Evolutionary conservation across 2,797 vertebrate species (phyloP).

Genomic region (Scomberomorus guttatus): DNA sequence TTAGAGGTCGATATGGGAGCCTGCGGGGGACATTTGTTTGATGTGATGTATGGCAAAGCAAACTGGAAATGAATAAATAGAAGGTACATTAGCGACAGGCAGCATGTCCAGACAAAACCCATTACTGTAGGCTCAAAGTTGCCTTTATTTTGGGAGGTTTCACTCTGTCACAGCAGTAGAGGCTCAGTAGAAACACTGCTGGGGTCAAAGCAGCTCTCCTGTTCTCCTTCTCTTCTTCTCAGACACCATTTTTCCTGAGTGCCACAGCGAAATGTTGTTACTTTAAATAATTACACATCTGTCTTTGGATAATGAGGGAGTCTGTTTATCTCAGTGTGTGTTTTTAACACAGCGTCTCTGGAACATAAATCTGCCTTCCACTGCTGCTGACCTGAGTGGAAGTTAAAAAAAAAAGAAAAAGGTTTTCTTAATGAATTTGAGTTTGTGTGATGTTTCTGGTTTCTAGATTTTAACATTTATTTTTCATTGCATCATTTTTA

Average conservation of each 20-base stretch:
- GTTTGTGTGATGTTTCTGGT: not conserved
- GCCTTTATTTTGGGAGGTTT: conserved; percentile 10
- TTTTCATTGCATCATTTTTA: too few species aligned
- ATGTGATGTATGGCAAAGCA: conserved; percentile 59
- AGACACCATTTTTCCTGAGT: too few species aligned
- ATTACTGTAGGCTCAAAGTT: conserved; percentile 31
- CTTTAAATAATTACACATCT: conserved; percentile 29
- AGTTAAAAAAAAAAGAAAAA: not conserved
- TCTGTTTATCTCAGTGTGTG: not conserved
- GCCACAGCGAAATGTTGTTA: not conserved
- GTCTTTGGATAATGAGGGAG: conserved; percentile 23
- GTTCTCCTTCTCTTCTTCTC: not conserved
- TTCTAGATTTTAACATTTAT: not conserved
- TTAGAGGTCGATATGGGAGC: conserved; percentile 76
- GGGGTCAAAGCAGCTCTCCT: too few species aligned
- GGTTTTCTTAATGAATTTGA: not conserved
- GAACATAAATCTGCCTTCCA: not conserved
- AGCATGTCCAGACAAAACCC: conserved; percentile 6
- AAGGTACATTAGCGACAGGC: conserved; percentile 51
- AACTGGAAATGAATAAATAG: conserved; percentile 73
- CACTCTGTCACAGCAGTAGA: not conserved
- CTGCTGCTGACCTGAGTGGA: not conserved
- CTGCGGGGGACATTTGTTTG: conserved; percentile 70
- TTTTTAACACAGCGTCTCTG: not conserved
- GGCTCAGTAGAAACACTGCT: not conserved